These are phyloP conservation scores for Neolamprologus brichardi DNA, from an alignment of 2,113 vertebrate species.

Conservation along the genomic window DNA sequence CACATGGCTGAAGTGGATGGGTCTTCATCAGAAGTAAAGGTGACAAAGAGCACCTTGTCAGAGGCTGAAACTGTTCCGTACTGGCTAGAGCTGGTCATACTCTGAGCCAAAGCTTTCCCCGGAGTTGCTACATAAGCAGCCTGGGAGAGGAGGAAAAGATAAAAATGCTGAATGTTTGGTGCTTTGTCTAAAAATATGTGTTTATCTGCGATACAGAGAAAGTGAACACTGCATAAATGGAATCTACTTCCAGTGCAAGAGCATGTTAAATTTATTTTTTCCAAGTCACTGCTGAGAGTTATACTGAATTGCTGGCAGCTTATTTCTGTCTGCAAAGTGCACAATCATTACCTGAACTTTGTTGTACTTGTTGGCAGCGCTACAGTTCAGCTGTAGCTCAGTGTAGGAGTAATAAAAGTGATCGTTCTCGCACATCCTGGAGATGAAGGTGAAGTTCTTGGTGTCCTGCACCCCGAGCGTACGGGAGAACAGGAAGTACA, in stretches of 20 bases:
- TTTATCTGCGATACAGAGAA: background rate
- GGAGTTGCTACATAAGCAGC: slow-evolving; percentile 74
- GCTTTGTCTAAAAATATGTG: background rate
- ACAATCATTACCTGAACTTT: slow-evolving; percentile 63
- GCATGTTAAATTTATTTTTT: background rate
- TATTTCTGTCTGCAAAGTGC: background rate
- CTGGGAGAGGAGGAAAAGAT: slow-evolving; percentile 24
- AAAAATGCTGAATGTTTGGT: background rate
- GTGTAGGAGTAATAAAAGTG: slow-evolving; percentile 88
- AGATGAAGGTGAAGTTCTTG: slow-evolving; percentile 83
- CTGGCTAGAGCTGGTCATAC: slow-evolving; percentile 41
- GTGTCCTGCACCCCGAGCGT: slow-evolving; percentile 72
- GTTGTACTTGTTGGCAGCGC: slow-evolving; percentile 64
- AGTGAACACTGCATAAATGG: background rate
- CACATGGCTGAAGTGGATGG: slow-evolving; percentile 77
- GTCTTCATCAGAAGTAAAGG: slow-evolving; percentile 79
- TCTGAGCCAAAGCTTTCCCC: slow-evolving; percentile 65
- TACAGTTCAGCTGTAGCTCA: slow-evolving; percentile 88
- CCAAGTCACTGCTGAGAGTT: background rate
- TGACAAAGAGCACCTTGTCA: slow-evolving; percentile 78
- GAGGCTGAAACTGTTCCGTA: slow-evolving; percentile 19
- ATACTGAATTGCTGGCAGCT: background rate
- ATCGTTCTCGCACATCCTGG: slow-evolving; percentile 85
- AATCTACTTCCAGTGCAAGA: background rate
- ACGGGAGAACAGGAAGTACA: slow-evolving; percentile 92